Base-by-base conservation (phyloP, 2,113 vertebrate genomes). In the Pandion haliaetus region DNA sequence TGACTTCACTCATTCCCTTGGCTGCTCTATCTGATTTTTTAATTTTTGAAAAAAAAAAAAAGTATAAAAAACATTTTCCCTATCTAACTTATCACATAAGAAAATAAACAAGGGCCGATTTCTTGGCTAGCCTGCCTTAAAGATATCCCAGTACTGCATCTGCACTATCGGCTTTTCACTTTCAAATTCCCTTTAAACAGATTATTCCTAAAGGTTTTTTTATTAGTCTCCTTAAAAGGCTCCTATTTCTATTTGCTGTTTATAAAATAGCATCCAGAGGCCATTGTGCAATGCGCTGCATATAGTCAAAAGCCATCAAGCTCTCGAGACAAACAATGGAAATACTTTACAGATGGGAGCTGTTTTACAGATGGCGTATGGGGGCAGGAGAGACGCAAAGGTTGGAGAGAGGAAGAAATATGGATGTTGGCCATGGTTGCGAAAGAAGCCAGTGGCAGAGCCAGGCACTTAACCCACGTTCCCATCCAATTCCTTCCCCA, bases 1-100 rank as follows among this genome's bases (percentile, higher is more conserved):
- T 94, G 78, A 91, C 95, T 97, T 95, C 92, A 95, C 88, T 96
- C 90, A 90, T 96, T 97, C 86, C 59, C 95, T 96, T 95, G 87
- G 88, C 92, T 52, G 57, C 52, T 85, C 52, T 57, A 82, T 96
- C 69, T 88, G 92, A 93, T 87, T 92, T 94, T 94, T 87, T 96
- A 89, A 87, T 96, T 96, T 83, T 67, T 13, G 10, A 2, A 21
- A 72, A 61, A 29, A 58, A 36, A 71, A 29, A 16, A 36, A 45
- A 79, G 50, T 57, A n/a, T 42, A 36, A 91, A 92, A 92, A 50
- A 52, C 63, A 95, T 81, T 83, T 96, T 96, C 79, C 88, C 89
- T 85, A 94, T 95, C 77, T 44, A 88, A 81, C 71, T 96, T 97
- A 95, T 95, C 95, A 80, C 82, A 65, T 32, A 94, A 89, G 62